These are phyloP conservation scores for Bombyx mandarina DNA, from an alignment of 1,140 invertebrate genomes.

Conservation along the genomic window DNA sequence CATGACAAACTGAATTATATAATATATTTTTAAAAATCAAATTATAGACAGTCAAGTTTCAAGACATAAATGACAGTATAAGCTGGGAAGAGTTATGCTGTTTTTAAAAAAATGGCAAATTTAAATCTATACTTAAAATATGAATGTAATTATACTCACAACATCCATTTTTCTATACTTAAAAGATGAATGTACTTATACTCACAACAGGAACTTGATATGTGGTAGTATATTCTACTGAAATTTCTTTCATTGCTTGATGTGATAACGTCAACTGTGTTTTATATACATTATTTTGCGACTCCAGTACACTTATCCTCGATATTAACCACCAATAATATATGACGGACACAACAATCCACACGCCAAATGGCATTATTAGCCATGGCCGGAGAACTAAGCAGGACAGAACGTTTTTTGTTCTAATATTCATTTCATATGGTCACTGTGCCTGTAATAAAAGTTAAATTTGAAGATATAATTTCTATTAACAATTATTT, in stretches of 20 bases:
- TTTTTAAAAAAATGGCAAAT: no score
- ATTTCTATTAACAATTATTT: no score
- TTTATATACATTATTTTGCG: constrained; percentile 62
- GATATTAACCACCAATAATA: constrained; percentile 63
- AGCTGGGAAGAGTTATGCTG: no score
- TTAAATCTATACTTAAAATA: neutral
- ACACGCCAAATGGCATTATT: constrained; percentile 52
- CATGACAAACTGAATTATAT: no score
- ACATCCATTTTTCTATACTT: neutral
- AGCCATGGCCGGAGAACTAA: constrained; percentile 65
- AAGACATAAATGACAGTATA: no score
- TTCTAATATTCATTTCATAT: constrained; percentile 37
- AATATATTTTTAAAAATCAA: no score
- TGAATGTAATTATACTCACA: constrained; percentile 15
- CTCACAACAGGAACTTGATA: constrained; percentile 50
- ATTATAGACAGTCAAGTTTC: no score
- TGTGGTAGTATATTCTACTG: constrained; percentile 29
- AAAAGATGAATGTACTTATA: constrained; percentile 8
- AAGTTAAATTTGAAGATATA: no score
- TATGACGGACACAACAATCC: constrained; percentile 49
- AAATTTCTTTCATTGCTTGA: constrained; percentile 37
- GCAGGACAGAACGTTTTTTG: constrained; percentile 57
- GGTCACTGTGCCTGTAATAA: no score
- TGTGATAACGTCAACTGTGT: constrained; percentile 46
- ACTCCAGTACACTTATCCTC: constrained; percentile 51